phyloP scores from a whole-genome alignment of 1,140 invertebrate genomes.

The Danaus plexippus region DNA sequence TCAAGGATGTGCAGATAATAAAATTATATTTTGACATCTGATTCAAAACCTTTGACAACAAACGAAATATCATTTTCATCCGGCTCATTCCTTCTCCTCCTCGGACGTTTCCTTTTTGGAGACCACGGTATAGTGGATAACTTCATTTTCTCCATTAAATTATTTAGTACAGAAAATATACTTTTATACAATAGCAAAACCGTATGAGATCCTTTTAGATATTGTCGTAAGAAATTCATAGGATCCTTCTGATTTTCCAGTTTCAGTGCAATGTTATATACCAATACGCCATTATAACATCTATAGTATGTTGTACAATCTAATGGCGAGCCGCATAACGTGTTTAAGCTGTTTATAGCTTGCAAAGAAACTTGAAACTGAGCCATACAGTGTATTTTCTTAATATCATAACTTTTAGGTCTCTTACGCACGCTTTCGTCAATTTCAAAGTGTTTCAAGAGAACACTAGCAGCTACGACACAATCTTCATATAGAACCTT shows the following conservation, averaged over 20 bases:
- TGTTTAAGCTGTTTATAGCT: slow-evolving; percentile 77
- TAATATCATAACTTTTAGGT: slow-evolving; percentile 74
- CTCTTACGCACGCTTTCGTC: slow-evolving; percentile 73
- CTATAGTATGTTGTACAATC: slow-evolving; percentile 69
- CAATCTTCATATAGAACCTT: slow-evolving; percentile 73
- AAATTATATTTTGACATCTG: slow-evolving; percentile 48
- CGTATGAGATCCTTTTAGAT: slow-evolving; percentile 66
- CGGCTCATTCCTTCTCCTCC: slow-evolving; percentile 31
- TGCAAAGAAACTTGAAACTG: slow-evolving; percentile 80
- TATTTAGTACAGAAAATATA: slow-evolving; percentile 40
- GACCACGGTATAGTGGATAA: slow-evolving; percentile 29
- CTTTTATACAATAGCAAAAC: slow-evolving; percentile 65
- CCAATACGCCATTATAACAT: slow-evolving; percentile 80
- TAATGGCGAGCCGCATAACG: slow-evolving; percentile 74
- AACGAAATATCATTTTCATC: slow-evolving; percentile 37
- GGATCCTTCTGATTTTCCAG: slow-evolving; percentile 72
- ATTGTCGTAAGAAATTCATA: slow-evolving; percentile 66
- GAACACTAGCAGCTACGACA: slow-evolving; percentile 72
- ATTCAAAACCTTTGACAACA: slow-evolving; percentile 54
- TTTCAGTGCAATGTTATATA: slow-evolving; percentile 79
- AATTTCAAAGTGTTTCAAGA: slow-evolving; percentile 77
- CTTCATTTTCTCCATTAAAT: slow-evolving; percentile 32
- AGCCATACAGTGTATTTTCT: slow-evolving; percentile 78
- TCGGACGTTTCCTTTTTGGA: slow-evolving; percentile 31
- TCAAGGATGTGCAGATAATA: background rate